phyloP scores from a whole-genome alignment of 2,888 invertebrate genomes.

The Scaptomyza cyrtandrae region DNA sequence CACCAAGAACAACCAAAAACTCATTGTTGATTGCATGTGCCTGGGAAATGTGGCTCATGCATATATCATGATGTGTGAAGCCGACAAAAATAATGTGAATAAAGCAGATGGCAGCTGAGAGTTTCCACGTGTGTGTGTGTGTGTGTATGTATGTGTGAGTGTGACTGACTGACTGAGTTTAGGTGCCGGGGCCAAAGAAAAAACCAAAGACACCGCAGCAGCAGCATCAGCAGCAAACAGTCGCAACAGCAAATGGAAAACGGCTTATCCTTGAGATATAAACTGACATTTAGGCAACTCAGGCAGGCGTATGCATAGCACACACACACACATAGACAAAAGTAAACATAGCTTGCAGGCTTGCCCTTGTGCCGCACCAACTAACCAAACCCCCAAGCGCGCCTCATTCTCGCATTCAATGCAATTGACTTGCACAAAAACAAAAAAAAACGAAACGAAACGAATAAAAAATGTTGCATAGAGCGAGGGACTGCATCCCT shows the following conservation, averaged over 20 bases:
- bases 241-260: conserved; percentile 63
- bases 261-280: conserved; percentile 81
- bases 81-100: conserved; percentile 54
- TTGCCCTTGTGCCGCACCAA: conserved; percentile 49
- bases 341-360: conserved; percentile 58
- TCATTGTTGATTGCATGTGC: conserved; percentile 32
- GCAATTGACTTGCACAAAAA: conserved; percentile 51
- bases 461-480: conserved; percentile 44
- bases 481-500: conserved; percentile 30
- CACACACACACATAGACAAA: conserved; percentile 43
- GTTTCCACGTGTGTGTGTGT: conserved; percentile 5
- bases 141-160: conserved; percentile 7
- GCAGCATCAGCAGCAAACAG: conserved; percentile 8
- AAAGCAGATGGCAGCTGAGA: conserved; percentile 13
- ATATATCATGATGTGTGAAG: conserved; percentile 63
- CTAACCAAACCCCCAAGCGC: not conserved
- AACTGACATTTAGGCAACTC: conserved; percentile 80
- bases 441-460: not conserved
- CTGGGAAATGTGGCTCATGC: conserved; percentile 43
- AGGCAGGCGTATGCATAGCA: conserved; percentile 69
- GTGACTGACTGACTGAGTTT: conserved; percentile 22
- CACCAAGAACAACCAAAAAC: conserved; percentile 8
- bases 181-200: conserved; percentile 28
- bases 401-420: conserved; percentile 40
- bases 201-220: conserved; percentile 51